Evolutionary conservation across 2,113 vertebrate genomes (phyloP).

Genomic region (Mesembrinibis cayennensis): DNA sequence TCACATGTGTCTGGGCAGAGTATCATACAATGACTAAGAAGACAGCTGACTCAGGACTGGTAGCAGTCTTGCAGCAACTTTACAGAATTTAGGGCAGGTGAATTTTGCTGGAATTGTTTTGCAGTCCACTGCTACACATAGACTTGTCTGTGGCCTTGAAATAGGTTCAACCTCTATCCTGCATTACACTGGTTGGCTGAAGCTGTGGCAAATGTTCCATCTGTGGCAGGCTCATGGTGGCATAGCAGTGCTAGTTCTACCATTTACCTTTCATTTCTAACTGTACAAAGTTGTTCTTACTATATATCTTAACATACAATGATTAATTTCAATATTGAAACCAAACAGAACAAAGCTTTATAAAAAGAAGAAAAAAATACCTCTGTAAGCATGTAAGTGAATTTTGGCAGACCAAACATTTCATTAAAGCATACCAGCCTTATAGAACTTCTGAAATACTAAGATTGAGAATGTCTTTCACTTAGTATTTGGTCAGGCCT

Average conservation of each 20-base stretch:
- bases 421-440: not conserved
- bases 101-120: not conserved
- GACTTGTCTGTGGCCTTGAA: not conserved
- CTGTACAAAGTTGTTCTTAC: not conserved
- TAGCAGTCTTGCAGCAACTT: not conserved
- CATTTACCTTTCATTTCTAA: not conserved
- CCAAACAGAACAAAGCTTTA: rapidly evolving
- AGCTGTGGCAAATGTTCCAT: not conserved
- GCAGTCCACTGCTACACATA: rapidly evolving
- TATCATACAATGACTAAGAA: rapidly evolving
- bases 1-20: rapidly evolving
- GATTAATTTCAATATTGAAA: not conserved
- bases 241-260: not conserved
- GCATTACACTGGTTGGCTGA: not conserved
- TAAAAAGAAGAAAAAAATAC: not conserved
- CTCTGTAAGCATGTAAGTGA: not conserved
- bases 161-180: rapidly evolving
- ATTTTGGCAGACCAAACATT: not conserved
- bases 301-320: not conserved
- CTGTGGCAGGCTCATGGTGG: not conserved
- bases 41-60: not conserved
- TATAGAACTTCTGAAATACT: not conserved
- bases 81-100: not conserved
- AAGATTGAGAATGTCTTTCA: not conserved
- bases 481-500: not conserved